A percentile compares a stretch with the other conserved stretches of the same genome.
Conservation (phyloP, 2,888 invertebrate genomes). For the Onthophagus sagittarius region DNA sequence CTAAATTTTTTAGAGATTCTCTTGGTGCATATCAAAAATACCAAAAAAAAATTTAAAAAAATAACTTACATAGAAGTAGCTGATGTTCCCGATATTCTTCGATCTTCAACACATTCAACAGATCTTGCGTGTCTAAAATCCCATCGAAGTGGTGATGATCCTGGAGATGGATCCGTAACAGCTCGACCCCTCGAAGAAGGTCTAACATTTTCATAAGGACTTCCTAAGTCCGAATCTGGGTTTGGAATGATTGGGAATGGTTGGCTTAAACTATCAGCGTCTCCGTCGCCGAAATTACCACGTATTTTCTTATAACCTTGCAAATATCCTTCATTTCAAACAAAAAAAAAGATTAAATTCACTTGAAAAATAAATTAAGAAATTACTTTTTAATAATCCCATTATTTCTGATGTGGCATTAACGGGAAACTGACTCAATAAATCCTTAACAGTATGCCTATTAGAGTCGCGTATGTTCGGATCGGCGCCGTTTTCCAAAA, state of each 20-base stretch:
- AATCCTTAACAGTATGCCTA: slow-evolving; percentile 80
- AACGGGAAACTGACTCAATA: slow-evolving; percentile 83
- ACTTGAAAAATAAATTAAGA: background rate
- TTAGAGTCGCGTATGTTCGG: slow-evolving; percentile 73
- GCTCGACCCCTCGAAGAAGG: slow-evolving; percentile 50
- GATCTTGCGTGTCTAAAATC: slow-evolving; percentile 52
- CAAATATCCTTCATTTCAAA: background rate
- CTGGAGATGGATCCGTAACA: slow-evolving; percentile 52
- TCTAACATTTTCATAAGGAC: slow-evolving; percentile 62
- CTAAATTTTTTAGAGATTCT: background rate
- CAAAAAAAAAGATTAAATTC: background rate
- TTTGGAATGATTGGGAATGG: slow-evolving; percentile 65
- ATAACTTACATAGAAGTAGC: slow-evolving; percentile 57
- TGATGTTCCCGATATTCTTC: slow-evolving; percentile 57
- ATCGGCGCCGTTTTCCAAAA: slow-evolving; percentile 80
- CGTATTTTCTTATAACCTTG: slow-evolving; percentile 29
- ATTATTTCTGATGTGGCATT: slow-evolving; percentile 84
- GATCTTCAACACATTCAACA: slow-evolving; percentile 50
- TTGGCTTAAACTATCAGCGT: slow-evolving; percentile 48
- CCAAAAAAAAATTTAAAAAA: background rate
- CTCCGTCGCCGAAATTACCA: slow-evolving; percentile 40
- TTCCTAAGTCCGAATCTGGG: slow-evolving; percentile 57
- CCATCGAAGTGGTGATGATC: slow-evolving; percentile 56
- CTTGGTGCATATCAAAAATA: too few species aligned
- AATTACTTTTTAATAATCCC: slow-evolving; percentile 77